A percentile compares a stretch with the other conserved stretches of the same genome.
These are phyloP conservation scores for Salpingus planirostris DNA, from an alignment of 2,888 invertebrate species.

Conservation along the genomic window DNA sequence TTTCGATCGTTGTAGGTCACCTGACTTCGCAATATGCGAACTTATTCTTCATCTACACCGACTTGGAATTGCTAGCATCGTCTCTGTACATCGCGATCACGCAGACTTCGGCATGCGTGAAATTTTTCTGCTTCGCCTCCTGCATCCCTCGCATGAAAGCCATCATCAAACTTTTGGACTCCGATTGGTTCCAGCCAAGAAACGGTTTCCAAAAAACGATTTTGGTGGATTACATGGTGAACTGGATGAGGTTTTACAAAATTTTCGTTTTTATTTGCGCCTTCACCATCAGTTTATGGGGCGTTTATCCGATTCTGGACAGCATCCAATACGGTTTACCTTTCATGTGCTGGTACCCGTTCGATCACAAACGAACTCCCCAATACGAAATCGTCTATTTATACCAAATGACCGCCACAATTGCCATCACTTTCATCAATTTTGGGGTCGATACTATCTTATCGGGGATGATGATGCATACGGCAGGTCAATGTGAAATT, in stretches of 20 bases:
- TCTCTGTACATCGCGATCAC: conserved; percentile 5
- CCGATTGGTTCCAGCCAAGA: conserved; percentile 5
- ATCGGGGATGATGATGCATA: conserved; percentile 2
- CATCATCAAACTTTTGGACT: conserved; percentile 1
- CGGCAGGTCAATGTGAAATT: conserved; percentile 3
- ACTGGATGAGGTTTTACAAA: neutral
- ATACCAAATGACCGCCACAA: conserved; percentile 1
- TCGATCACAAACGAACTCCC: conserved; percentile 1
- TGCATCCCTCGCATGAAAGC: conserved; percentile 1
- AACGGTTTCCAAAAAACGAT: conserved; percentile 1
- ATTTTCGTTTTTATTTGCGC: neutral
- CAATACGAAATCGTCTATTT: conserved; percentile 3
- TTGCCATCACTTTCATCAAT: neutral
- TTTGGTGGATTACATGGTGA: neutral
- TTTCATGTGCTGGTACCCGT: conserved; percentile 6
- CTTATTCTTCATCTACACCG: conserved; percentile 6
- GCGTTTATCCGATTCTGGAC: neutral
- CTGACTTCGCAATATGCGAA: too few species aligned
- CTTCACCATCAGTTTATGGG: neutral
- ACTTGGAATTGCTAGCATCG: conserved; percentile 4
- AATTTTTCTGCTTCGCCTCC: conserved; percentile 2
- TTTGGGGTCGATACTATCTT: conserved; percentile 2
- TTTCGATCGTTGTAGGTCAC: too few species aligned
- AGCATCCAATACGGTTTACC: neutral
- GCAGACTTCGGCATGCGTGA: conserved; percentile 2